Evolutionary conservation across 2,797 vertebrate genomes (phyloP).

Genomic region (Esox lucius): DNA sequence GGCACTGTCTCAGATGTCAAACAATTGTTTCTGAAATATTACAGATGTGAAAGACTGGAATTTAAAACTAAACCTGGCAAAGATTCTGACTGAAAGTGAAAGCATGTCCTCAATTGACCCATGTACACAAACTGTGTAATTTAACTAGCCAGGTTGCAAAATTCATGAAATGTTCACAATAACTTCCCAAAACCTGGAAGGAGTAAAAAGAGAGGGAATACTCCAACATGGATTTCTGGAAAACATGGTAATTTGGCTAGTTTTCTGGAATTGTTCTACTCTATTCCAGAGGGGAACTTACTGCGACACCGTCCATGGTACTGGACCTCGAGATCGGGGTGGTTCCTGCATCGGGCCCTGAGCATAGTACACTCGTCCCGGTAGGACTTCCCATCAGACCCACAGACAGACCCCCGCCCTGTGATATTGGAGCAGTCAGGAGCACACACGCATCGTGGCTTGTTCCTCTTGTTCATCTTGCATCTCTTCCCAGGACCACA

Average conservation of each 20-base stretch:
- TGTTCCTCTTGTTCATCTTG: slow-evolving; percentile 89
- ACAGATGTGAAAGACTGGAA: background rate
- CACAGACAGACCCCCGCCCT: slow-evolving; percentile 84
- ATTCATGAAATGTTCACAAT: background rate
- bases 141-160: background rate
- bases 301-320: slow-evolving; percentile 91
- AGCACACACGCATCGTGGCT: slow-evolving; percentile 86
- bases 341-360: slow-evolving; percentile 85
- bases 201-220: background rate
- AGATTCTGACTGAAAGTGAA: background rate
- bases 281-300: slow-evolving; percentile 59
- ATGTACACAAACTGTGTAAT: background rate
- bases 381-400: slow-evolving; percentile 87
- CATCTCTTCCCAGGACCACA: slow-evolving; percentile 86
- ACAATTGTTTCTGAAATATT: background rate
- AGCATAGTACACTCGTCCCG: slow-evolving; percentile 85
- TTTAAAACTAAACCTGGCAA: background rate
- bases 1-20: background rate
- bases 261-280: background rate
- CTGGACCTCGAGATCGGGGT: slow-evolving; percentile 84
- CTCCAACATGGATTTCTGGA: background rate
- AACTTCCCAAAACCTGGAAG: background rate
- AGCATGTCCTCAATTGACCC: background rate
- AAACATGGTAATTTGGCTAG: background rate
- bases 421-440: slow-evolving; percentile 87